Evolutionary conservation across 2,113 vertebrate genomes (phyloP).

Genomic region (Isichthys henryi): DNA sequence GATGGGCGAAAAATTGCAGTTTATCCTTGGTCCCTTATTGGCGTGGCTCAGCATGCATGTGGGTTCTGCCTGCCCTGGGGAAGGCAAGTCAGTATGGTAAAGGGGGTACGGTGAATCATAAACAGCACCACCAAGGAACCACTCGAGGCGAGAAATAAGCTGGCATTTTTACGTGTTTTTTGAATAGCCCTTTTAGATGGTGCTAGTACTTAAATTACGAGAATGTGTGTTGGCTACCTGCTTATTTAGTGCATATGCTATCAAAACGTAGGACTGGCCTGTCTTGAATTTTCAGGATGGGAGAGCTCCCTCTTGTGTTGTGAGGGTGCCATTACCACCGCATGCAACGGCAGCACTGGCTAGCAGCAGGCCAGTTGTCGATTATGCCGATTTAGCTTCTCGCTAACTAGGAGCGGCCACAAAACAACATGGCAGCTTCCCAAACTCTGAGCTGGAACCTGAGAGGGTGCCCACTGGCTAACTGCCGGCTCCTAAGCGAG

Average conservation of each 20-base stretch:
- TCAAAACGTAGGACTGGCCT: not conserved
- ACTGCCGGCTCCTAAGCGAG: not conserved
- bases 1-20: not conserved
- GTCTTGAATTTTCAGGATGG: not conserved
- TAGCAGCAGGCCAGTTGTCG: not conserved
- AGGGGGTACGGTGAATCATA: not conserved
- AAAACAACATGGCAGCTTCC: not conserved
- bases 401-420: not conserved
- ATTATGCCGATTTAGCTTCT: not conserved
- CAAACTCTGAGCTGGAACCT: not conserved
- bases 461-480: not conserved
- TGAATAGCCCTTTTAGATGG: not conserved
- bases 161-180: not conserved
- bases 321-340: not conserved
- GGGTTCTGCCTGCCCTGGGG: not conserved
- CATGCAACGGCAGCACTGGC: no score
- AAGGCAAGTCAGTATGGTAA: not conserved
- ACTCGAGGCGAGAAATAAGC: not conserved
- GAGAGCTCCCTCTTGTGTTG: not conserved
- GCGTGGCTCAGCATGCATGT: not conserved
- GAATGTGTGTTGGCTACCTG: not conserved
- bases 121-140: not conserved
- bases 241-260: not conserved
- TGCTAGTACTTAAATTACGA: not conserved
- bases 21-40: not conserved